These are phyloP conservation scores for Tricholauxania praeusta DNA, from an alignment of 2,888 invertebrate species.

Conservation along the genomic window DNA sequence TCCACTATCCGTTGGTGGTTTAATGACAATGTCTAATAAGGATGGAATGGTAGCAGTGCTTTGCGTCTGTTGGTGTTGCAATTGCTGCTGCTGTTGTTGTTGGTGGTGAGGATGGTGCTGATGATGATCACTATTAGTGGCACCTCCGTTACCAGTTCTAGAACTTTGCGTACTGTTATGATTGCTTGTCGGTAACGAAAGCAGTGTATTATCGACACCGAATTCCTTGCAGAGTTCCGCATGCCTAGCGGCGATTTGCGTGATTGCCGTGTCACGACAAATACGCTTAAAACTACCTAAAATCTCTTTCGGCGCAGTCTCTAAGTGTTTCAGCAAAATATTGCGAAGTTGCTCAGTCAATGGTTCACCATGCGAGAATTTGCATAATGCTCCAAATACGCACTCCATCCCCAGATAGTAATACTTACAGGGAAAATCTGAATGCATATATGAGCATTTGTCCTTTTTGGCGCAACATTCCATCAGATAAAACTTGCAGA, in stretches of 20 bases:
- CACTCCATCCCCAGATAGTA: slow-evolving; percentile 94
- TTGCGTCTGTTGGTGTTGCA: slow-evolving; percentile 38
- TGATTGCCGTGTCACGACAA: slow-evolving; percentile 80
- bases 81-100: slow-evolving; percentile 39
- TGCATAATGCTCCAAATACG: slow-evolving; percentile 85
- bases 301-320: slow-evolving; percentile 91
- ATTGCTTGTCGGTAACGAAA: slow-evolving; percentile 42
- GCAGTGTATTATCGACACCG: slow-evolving; percentile 61
- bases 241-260: slow-evolving; percentile 70
- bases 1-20: slow-evolving; percentile 53
- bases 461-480: slow-evolving; percentile 95
- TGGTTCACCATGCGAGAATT: slow-evolving; percentile 91
- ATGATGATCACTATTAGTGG: slow-evolving; percentile 36
- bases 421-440: slow-evolving; percentile 97
- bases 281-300: slow-evolving; percentile 89
- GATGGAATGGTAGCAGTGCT: slow-evolving; percentile 58
- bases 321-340: slow-evolving; percentile 80
- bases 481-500: slow-evolving; percentile 97
- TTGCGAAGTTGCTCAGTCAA: slow-evolving; percentile 82
- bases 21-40: slow-evolving; percentile 66
- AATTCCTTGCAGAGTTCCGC: slow-evolving; percentile 68
- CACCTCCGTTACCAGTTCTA: slow-evolving; percentile 39
- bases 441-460: slow-evolving; percentile 96
- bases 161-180: slow-evolving; percentile 38
- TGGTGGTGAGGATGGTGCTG: slow-evolving; percentile 45